phyloP scores from a whole-genome alignment of 92 coral and sea anemone species.

The Paragorgia papillata region DNA sequence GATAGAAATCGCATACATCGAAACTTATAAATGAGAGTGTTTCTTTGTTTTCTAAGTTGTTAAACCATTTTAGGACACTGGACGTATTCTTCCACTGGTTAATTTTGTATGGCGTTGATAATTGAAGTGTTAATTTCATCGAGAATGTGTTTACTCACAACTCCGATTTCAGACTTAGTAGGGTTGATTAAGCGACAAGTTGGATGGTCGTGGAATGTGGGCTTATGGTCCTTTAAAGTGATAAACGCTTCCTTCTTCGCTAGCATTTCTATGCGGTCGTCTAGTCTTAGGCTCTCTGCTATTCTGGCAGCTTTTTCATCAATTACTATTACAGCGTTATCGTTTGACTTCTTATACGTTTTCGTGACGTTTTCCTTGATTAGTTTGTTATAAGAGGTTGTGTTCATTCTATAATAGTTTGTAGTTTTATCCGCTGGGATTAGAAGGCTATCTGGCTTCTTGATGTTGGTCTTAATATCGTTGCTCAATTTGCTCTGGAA shows the following conservation, averaged over 20 bases:
- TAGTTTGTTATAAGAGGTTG: slow-evolving; percentile 30
- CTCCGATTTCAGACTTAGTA: too few species aligned
- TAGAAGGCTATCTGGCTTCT: slow-evolving; percentile 38
- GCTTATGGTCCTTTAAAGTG: slow-evolving; percentile 63
- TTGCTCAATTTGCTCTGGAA: slow-evolving; percentile 45
- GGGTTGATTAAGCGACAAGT: slow-evolving; percentile 63
- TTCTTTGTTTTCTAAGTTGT: slow-evolving; percentile 1
- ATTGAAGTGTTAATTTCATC: slow-evolving; percentile 11
- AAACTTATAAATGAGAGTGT: background rate
- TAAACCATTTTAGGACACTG: slow-evolving; percentile 41
- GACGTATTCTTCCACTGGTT: slow-evolving; percentile 43
- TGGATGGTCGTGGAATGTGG: slow-evolving; percentile 48
- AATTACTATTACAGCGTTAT: background rate
- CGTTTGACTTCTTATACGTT: slow-evolving; percentile 38
- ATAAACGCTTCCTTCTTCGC: slow-evolving; percentile 57
- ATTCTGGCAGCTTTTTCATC: slow-evolving; percentile 12
- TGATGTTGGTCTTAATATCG: slow-evolving; percentile 55
- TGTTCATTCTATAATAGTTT: slow-evolving; percentile 48
- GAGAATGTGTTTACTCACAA: slow-evolving; percentile 46
- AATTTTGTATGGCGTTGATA: background rate
- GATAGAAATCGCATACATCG: slow-evolving; percentile 12
- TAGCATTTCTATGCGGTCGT: slow-evolving; percentile 51
- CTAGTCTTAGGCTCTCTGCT: slow-evolving; percentile 39
- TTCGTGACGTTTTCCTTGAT: slow-evolving; percentile 34
- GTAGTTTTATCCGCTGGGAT: slow-evolving; percentile 63